A percentile compares a stretch with the other conserved stretches of the same genome.
These are phyloP conservation scores for Gymnoscopelus microlampas DNA, from an alignment of 2,797 vertebrate species.

Conservation along the genomic window DNA sequence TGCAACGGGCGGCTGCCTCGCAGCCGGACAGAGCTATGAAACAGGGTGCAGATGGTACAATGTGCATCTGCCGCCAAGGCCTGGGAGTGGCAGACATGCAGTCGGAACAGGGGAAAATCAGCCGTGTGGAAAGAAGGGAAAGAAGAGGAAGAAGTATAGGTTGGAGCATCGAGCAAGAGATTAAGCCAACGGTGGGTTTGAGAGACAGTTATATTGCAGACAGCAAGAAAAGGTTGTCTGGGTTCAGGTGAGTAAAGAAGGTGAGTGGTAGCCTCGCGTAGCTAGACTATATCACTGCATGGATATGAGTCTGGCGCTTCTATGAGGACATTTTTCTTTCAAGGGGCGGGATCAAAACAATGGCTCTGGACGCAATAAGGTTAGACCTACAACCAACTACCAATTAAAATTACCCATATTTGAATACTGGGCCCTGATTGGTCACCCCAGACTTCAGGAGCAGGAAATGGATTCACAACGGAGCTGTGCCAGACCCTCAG, in stretches of 20 bases:
- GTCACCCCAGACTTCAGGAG: too few species aligned
- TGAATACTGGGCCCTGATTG: too few species aligned
- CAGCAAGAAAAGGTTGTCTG: conserved; percentile 16
- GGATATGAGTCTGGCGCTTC: too few species aligned
- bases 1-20: conserved; percentile 34
- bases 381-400: too few species aligned
- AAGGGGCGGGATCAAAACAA: too few species aligned
- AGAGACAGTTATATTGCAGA: not conserved
- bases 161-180: conserved; percentile 46
- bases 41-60: conserved; percentile 70
- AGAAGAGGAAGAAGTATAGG: conserved; percentile 7
- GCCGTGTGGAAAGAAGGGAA: conserved; percentile 48
- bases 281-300: too few species aligned
- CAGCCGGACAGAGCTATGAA: conserved; percentile 57
- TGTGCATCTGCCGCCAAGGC: conserved; percentile 72
- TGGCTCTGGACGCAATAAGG: too few species aligned
- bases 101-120: conserved; percentile 62
- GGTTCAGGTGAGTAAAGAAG: conserved; percentile 33
- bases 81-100: conserved; percentile 75
- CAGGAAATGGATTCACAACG: too few species aligned
- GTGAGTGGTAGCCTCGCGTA: too few species aligned
- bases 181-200: conserved; percentile 33
- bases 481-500: too few species aligned
- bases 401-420: too few species aligned
- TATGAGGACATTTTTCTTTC: too few species aligned